These are phyloP conservation scores for Ametastegia equiseti DNA, from an alignment of 2,888 invertebrate species.

Conservation along the genomic window DNA sequence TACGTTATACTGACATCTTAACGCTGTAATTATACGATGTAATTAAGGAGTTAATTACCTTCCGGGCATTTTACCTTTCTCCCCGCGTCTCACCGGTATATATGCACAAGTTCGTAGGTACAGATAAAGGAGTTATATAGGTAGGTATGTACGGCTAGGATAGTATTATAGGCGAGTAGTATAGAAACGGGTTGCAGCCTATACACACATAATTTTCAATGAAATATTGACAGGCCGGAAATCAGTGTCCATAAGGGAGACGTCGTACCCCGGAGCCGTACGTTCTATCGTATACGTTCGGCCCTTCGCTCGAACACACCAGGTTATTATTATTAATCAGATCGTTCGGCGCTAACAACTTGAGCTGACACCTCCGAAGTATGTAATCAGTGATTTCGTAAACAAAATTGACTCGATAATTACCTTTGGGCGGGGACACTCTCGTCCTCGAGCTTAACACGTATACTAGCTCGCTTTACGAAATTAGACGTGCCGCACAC, in stretches of 20 bases:
- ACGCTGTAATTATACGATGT: constrained; percentile 48
- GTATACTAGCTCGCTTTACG: not conserved
- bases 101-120: not conserved
- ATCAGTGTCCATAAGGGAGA: constrained; percentile 14
- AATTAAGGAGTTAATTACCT: constrained; percentile 49
- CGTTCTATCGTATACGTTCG: constrained; percentile 2
- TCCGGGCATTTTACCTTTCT: constrained; percentile 39
- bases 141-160: not conserved
- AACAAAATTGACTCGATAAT: constrained; percentile 21
- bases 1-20: constrained; percentile 30
- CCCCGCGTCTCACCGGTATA: not conserved
- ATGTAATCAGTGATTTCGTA: constrained; percentile 27
- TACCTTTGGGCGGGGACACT: not conserved
- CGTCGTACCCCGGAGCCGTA: constrained; percentile 12
- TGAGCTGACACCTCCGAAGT: constrained; percentile 11
- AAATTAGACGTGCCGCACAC: not conserved
- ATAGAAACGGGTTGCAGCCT: not conserved
- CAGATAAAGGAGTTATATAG: not conserved
- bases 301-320: constrained; percentile 9
- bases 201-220: constrained; percentile 19
- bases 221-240: constrained; percentile 31
- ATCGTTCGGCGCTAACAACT: constrained; percentile 17
- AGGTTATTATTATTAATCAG: constrained; percentile 18
- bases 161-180: too few species aligned
- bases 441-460: not conserved